These are phyloP conservation scores for Sphaeramia orbicularis DNA, from an alignment of 2,797 vertebrate genomes.

Conservation along the genomic window DNA sequence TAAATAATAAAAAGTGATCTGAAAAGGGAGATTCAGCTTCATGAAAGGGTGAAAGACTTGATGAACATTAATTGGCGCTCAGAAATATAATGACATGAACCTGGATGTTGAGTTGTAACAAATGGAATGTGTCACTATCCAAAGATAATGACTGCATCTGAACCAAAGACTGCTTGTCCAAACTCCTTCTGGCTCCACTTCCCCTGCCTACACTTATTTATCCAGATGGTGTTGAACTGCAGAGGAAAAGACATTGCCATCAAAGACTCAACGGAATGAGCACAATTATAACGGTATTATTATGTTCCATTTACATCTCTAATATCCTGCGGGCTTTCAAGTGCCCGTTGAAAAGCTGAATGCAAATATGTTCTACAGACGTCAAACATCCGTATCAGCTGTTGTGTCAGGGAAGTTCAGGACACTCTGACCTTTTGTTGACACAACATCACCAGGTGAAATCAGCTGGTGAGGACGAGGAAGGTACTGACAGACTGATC, in stretches of 20 bases:
- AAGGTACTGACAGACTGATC: conserved; percentile 63
- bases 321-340: conserved; percentile 63
- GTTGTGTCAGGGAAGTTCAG: conserved; percentile 13
- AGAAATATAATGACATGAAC: conserved; percentile 8
- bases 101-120: conserved; percentile 35
- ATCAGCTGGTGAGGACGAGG: conserved; percentile 48
- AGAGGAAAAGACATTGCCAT: conserved; percentile 62
- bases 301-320: conserved; percentile 71
- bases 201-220: conserved; percentile 53
- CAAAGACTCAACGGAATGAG: conserved; percentile 66
- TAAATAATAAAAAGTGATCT: conserved; percentile 1
- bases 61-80: conserved; percentile 20
- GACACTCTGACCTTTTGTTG: conserved; percentile 61
- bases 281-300: conserved; percentile 64
- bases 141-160: conserved; percentile 60
- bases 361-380: conserved; percentile 22
- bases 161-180: conserved; percentile 60
- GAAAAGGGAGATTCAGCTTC: not conserved
- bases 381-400: conserved; percentile 29
- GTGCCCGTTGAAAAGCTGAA: conserved; percentile 49
- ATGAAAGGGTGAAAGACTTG: conserved; percentile 17
- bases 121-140: conserved; percentile 55
- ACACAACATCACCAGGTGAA: conserved; percentile 41
- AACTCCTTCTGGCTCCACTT: conserved; percentile 50
- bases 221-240: conserved; percentile 72